Evolutionary conservation across 2,113 vertebrate genomes (phyloP), one percentile per base, ranked within the genome.

Genomic region (Chaetura pelagica): DNA sequence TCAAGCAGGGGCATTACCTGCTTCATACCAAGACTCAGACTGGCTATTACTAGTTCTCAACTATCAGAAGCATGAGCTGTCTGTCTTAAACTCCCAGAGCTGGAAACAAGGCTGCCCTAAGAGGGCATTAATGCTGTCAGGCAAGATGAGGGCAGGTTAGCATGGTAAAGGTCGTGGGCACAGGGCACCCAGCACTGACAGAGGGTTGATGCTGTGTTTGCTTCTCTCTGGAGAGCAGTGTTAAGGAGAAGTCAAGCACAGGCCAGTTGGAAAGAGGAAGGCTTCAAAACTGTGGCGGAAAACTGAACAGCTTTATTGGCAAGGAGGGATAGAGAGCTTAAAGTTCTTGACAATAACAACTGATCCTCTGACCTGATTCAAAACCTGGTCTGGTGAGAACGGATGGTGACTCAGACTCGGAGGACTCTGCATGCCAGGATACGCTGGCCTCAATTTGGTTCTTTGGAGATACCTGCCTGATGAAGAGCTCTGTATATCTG

Each of bases 111-210:
- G 59, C 63, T 94, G 67, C 38, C 63, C 71, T 71, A 69, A 71
- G 90, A 95, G 64, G 69, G 76, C 87, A 81, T 94, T 88, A 93
- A 87, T 26, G 69, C 49, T 64, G 61, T 29, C 1, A 0, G 79
- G 80, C 73, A 79, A 69, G 94, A 73, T 14, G 62, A 93, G 66
- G 92, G 76, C 75, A 89, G 94, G 96, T 96, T 78, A 96, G 89
- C 80, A 54, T 92, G 94, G 73, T 72, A 94, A 94, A 96, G 94
- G 96, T 96, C 88, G 89, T 0, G 1, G 46, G 55, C 44, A 61
- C 18, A 40, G 52, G 29, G 49, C n/a, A 74, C n/a, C 32, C 26
- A 35, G 49, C 44, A 66, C 58, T 46, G n/a, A 35, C 49, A 2
- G 2, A 54, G 66, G 38, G 44, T 29, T 29, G 42, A 64, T 0